These are phyloP conservation scores for Psittacula echo DNA, from an alignment of 2,797 vertebrate species.

Conservation along the genomic window DNA sequence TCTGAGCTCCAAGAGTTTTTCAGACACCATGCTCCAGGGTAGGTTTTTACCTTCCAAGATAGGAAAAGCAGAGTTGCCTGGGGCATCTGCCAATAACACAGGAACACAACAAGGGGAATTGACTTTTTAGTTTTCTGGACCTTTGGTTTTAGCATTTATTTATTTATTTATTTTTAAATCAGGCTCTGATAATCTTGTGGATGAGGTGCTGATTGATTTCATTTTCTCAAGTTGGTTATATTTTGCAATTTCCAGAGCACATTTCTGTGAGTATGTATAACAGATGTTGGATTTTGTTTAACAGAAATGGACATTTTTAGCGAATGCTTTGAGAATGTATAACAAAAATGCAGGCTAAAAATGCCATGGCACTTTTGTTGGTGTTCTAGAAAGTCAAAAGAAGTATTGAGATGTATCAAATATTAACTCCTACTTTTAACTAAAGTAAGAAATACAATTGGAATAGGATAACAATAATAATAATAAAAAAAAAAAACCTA, in stretches of 20 bases:
- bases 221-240: not conserved
- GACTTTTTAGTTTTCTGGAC: not conserved
- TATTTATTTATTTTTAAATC: not conserved
- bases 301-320: not conserved
- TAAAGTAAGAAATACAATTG: not conserved
- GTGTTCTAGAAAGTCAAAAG: not conserved
- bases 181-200: not conserved
- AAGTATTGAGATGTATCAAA: not conserved
- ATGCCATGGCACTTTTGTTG: not conserved
- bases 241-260: not conserved
- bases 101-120: not conserved
- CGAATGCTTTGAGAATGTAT: not conserved
- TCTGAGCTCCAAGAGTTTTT: conserved; percentile 49
- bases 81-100: conserved; percentile 45
- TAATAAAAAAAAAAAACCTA: not conserved
- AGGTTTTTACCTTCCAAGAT: conserved; percentile 58
- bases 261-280: not conserved
- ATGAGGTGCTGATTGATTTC: not conserved
- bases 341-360: not conserved
- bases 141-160: not conserved
- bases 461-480: not conserved
- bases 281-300: not conserved
- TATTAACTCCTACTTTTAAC: not conserved
- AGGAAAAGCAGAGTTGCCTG: conserved; percentile 44
- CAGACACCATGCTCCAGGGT: conserved; percentile 38